Base-by-base conservation (phyloP, 2,797 vertebrate species). In the Chelonia mydas region DNA sequence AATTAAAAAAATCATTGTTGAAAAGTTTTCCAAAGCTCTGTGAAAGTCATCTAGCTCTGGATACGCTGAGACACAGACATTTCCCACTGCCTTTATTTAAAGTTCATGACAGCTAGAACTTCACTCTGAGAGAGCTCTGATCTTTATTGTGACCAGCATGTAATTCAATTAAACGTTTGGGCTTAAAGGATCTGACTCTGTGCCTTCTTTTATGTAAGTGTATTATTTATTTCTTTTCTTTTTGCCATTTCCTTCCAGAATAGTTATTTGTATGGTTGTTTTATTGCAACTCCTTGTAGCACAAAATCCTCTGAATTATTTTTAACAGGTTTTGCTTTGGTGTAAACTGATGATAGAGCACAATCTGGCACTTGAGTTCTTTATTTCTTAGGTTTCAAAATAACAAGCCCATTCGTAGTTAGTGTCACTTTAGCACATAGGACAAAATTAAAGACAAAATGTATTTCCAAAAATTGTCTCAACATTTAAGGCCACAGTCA, bases 101-200 rank as follows among this genome's bases (percentile, higher is more conserved):
- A 96, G 86, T 96, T 82, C 78, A 53, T 65, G 86, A 80, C 83
- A 95, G 54, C 83, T 90, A 87, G 96, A 91, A 89, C 87, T 81
- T 95, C 81, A 94, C 79, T 95, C 88, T 80, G 76, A 81, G 81
- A 84, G 59, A 91, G 72, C 76, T 90, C 84, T 94, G 81, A 83
- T 90, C 88, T 98, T 97, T 96, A 92, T 79, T 95, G 68, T 92
- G 81, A 91, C 92, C 95, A 86, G 90, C 88, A 80, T 89, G 93
- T 61, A 95, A 95, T 97, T 93, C 88, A 96, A 91, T 97, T 97
- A 98, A 97, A 68, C 90, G 81, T 87, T 90, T 96, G 65, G 85
- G 84, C 80, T 95, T 91, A 49, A 59, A 96, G 78, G 55, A 37
- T 94, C 87, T 96, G 79, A 95, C 91, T 95, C 93, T 93, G 81